A percentile compares a stretch with the other conserved stretches of the same genome.
phyloP scores from a whole-genome alignment of 2,113 vertebrate species.

The Phalacrocorax carbo region DNA sequence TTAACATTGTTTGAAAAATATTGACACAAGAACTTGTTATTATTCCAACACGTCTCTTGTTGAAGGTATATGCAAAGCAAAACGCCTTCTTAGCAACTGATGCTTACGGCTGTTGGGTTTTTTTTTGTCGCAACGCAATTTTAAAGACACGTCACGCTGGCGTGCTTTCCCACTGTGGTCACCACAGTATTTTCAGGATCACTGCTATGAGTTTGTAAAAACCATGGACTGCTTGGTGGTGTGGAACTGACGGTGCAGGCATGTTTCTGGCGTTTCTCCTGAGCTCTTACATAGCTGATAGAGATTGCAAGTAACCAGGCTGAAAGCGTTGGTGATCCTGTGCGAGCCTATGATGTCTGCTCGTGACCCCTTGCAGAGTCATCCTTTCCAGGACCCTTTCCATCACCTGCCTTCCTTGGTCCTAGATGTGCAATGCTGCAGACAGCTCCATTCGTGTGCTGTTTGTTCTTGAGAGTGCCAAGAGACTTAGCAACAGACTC shows the following conservation, averaged over 20 bases:
- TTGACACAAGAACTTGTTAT: neutral
- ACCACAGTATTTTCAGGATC: neutral
- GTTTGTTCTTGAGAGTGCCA: neutral
- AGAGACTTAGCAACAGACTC: neutral
- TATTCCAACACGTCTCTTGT: neutral
- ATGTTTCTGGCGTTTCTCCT: neutral
- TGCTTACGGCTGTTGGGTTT: rapidly evolving
- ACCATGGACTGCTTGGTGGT: neutral
- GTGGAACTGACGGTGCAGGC: neutral
- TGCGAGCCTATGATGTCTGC: neutral
- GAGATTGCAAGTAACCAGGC: neutral
- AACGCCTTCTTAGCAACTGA: neutral
- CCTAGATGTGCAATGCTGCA: neutral
- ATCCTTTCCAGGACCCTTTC: neutral
- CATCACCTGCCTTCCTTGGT: neutral
- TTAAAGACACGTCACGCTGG: neutral
- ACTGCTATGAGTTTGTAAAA: neutral
- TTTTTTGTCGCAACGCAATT: neutral
- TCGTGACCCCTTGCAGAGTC: neutral
- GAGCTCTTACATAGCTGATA: neutral
- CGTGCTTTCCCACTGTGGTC: neutral
- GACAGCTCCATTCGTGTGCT: neutral
- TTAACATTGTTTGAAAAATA: neutral
- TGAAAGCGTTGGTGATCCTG: neutral
- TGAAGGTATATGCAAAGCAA: neutral